Base-by-base conservation (phyloP, 2,113 vertebrate species). In the Rutilus rutilus region DNA sequence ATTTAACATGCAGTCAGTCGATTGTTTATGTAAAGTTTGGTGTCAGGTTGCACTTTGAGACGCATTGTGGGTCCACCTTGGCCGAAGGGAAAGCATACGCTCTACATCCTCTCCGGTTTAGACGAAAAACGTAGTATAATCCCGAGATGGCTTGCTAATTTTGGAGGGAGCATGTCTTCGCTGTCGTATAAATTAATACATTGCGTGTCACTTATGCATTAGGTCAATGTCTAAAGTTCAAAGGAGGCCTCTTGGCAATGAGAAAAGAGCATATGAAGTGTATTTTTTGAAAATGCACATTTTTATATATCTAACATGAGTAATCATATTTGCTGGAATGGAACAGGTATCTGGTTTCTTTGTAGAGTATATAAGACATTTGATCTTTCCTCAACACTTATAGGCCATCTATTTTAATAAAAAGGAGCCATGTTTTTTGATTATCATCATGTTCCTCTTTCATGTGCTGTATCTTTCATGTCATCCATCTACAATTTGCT, bases 1-100 rank as follows among this genome's bases (percentile, higher is more conserved):
- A 54, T 82, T 82, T 82, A 82, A 52, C 64, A 36, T 82, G 45
- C 50, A 54, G 75, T 17, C 62, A 36, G 62, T 9, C 25, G 30
- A 69, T 81, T 82, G 80, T 82, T 82, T 82, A 82, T 82, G 80
- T 82, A 69, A 82, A 82, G n/a, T 50, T 82, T 82, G 80, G 80
- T 69, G 25, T 82, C 64, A 69, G 64, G 80, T 67, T 71, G 33
- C 77, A 19, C 84, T 69, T 54, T 78, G 15, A 59, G 77, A 86
- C 5, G 27, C 27, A 78, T 74, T 79, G 78, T 75, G n/a, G 23
- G 57, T 79, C 52, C 39, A 78, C 81, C 74, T 84, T 73, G 25
- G 30, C 76, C 33, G 1, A 78, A 17, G 57, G 59, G 11, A 78
- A 73, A 27, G 86, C 23, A 65, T 65, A 87, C 23, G 2, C 23